A percentile compares a stretch with the other conserved stretches of the same genome.
These are phyloP conservation scores for Trachelus iudaicus DNA, from an alignment of 2,888 invertebrate genomes.

Conservation along the genomic window DNA sequence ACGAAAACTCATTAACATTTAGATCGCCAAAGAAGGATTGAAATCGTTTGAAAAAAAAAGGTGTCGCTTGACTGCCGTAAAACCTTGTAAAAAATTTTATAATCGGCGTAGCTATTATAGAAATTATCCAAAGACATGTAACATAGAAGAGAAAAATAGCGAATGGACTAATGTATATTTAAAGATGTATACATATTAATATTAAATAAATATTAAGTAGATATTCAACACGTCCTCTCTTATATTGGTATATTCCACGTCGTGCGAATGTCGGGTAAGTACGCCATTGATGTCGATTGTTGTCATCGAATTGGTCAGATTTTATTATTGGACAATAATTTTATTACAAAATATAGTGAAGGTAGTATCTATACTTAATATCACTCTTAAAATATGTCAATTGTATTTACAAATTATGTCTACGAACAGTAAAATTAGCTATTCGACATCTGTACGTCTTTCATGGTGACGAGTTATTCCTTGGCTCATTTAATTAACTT, in stretches of 20 bases:
- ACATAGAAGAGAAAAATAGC: conserved; percentile 18
- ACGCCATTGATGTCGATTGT: background rate
- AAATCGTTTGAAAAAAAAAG: background rate
- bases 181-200: conserved; percentile 3
- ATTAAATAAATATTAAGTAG: background rate
- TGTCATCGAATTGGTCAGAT: background rate
- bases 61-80: background rate
- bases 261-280: background rate
- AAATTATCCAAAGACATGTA: conserved; percentile 28
- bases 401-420: background rate
- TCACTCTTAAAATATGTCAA: background rate
- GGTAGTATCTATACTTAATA: background rate
- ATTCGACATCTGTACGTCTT: background rate
- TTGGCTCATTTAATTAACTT: background rate
- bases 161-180: conserved; percentile 8
- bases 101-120: background rate
- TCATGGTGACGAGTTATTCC: background rate
- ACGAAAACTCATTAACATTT: background rate
- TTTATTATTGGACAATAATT: background rate
- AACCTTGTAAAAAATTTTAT: conserved; percentile 3
- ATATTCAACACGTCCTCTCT: background rate
- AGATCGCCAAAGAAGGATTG: no score
- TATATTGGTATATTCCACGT: background rate
- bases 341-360: background rate
- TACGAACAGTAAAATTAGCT: background rate